Evolutionary conservation across 2,797 vertebrate genomes (phyloP).

Genomic region (Pagetopsis macropterus): DNA sequence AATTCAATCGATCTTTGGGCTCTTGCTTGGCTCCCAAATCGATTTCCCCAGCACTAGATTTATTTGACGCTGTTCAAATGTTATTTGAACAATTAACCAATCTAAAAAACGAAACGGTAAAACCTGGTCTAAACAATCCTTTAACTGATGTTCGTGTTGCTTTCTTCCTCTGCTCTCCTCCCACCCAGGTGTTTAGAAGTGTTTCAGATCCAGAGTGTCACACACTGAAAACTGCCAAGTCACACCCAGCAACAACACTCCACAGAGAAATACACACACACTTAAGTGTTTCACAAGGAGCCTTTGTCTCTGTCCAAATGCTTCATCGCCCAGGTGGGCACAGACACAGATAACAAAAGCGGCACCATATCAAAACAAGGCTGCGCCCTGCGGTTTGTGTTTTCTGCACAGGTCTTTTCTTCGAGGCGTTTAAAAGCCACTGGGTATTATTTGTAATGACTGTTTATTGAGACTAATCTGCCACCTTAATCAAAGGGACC

Average conservation of each 20-base stretch:
- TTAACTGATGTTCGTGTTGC: not conserved
- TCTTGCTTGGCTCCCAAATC: not conserved
- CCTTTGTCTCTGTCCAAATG: conserved; percentile 49
- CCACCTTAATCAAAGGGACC: conserved; percentile 74
- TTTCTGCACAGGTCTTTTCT: conserved; percentile 43
- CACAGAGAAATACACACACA: not conserved
- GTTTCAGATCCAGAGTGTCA: conserved; percentile 20
- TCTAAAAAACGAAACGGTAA: conserved; percentile 6
- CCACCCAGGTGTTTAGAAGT: conserved; percentile 18
- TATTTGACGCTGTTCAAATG: not conserved
- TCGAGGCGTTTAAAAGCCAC: conserved; percentile 61
- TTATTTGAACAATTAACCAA: not conserved
- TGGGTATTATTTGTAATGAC: conserved; percentile 76
- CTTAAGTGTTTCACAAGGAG: conserved; percentile 37
- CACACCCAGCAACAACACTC: conserved; percentile 17
- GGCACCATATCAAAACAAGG: conserved; percentile 46
- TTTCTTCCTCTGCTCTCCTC: not conserved
- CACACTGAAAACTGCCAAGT: conserved; percentile 39
- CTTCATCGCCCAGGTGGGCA: conserved; percentile 47
- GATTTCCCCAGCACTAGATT: not conserved
- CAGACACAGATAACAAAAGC: conserved; percentile 33
- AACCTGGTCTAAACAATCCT: conserved; percentile 6
- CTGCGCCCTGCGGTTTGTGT: conserved; percentile 27
- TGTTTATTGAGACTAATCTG: conserved; percentile 76
- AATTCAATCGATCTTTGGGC: too few species aligned